These are phyloP conservation scores for Lutjanus erythropterus DNA, from an alignment of 2,113 vertebrate species.

Conservation along the genomic window DNA sequence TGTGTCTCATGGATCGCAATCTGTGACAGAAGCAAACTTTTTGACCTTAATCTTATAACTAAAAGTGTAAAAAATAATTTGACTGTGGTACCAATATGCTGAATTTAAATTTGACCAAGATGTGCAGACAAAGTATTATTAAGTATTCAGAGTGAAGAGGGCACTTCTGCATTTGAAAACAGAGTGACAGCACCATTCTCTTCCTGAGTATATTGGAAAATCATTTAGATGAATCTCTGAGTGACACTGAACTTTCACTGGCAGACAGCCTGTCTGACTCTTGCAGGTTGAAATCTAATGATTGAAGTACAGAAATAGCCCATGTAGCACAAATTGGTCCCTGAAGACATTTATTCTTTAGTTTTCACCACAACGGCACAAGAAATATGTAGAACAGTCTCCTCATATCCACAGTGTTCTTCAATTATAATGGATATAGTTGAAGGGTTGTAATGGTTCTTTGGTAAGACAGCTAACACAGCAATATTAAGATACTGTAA, in stretches of 20 bases:
- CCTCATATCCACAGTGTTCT: background rate
- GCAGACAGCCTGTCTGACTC: constrained; percentile 42
- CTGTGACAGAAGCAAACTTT: background rate
- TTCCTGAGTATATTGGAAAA: constrained; percentile 8
- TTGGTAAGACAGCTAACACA: background rate
- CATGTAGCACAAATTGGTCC: constrained; percentile 30
- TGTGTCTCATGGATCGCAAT: background rate
- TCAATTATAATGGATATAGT: background rate
- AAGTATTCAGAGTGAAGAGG: constrained; percentile 10
- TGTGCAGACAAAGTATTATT: constrained; percentile 5
- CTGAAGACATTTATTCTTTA: constrained; percentile 20
- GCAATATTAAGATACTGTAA: background rate
- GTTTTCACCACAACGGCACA: background rate
- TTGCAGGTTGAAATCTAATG: constrained; percentile 39
- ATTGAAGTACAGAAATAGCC: constrained; percentile 37
- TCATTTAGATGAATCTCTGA: constrained; percentile 27
- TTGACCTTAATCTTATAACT: background rate
- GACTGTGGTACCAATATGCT: background rate
- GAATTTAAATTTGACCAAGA: constrained; percentile 26
- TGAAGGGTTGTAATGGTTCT: background rate
- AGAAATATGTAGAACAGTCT: constrained; percentile 8
- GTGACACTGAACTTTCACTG: constrained; percentile 46
- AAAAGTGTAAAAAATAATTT: background rate
- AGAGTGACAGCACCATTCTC: background rate
- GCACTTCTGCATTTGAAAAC: constrained; percentile 3